Conservation (phyloP, 1,140 invertebrate genomes). For the Pseudomyrmex dendroicus region DNA sequence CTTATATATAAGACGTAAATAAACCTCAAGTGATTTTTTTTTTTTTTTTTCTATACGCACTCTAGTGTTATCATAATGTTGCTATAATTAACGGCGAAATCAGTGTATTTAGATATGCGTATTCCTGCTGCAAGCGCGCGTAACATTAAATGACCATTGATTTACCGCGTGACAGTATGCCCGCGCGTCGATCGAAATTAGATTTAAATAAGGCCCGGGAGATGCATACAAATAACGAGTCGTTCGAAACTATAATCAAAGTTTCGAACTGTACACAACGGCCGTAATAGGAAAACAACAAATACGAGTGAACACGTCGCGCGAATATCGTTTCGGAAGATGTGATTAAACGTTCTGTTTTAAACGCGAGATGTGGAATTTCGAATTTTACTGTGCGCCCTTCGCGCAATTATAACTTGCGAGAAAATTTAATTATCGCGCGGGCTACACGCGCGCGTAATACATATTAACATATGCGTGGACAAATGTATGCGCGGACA, state of each 20-base stretch:
- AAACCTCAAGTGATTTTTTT: too few species aligned
- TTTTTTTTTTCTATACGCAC: too few species aligned
- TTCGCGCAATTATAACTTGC: not conserved
- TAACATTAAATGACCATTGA: slow-evolving; percentile 51
- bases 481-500: too few species aligned
- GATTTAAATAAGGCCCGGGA: slow-evolving; percentile 10
- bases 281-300: not conserved
- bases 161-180: slow-evolving; percentile 17
- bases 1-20: too few species aligned
- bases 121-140: not conserved
- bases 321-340: not conserved
- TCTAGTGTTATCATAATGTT: too few species aligned
- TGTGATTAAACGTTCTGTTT: not conserved
- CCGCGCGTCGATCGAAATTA: slow-evolving; percentile 26
- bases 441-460: too few species aligned
- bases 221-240: slow-evolving; percentile 29
- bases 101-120: slow-evolving; percentile 17
- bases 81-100: not conserved
- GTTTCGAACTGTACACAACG: slow-evolving; percentile 8
- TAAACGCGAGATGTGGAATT: slow-evolving; percentile 24
- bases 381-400: slow-evolving; percentile 8
- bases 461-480: too few species aligned
- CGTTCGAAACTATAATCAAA: slow-evolving; percentile 33
- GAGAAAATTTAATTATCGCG: slow-evolving; percentile 2
- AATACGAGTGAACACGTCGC: slow-evolving; percentile 4